phyloP scores from a whole-genome alignment of 1,140 invertebrate species.

The Ips nitidus region DNA sequence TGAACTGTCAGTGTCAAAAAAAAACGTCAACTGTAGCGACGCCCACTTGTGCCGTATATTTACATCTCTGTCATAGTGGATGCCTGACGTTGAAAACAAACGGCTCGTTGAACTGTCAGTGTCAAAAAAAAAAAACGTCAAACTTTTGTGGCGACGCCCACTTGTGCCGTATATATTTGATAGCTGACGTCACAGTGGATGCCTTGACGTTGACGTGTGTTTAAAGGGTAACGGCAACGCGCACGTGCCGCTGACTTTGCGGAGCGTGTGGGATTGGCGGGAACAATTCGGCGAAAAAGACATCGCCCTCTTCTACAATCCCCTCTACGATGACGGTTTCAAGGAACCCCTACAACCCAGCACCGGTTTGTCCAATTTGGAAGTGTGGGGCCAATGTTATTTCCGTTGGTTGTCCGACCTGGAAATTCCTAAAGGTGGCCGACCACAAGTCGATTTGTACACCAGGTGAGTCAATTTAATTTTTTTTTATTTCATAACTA shows the following conservation, averaged over 20 bases:
- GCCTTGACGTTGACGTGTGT: background rate
- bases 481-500: too few relatives aligned
- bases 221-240: slow-evolving; percentile 27
- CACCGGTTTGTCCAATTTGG: slow-evolving; percentile 60
- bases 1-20: too few relatives aligned
- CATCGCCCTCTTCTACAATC: slow-evolving; percentile 76
- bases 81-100: too few relatives aligned
- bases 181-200: too few relatives aligned
- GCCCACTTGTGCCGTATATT: too few relatives aligned
- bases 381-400: slow-evolving; percentile 89
- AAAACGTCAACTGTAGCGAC: too few relatives aligned
- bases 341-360: slow-evolving; percentile 55
- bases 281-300: slow-evolving; percentile 80
- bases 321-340: slow-evolving; percentile 62
- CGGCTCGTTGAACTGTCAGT: too few relatives aligned
- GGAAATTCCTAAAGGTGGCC: slow-evolving; percentile 77
- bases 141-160: too few relatives aligned
- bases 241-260: slow-evolving; percentile 58
- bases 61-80: too few relatives aligned
- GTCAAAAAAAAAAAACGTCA: too few relatives aligned
- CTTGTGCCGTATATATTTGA: too few relatives aligned
- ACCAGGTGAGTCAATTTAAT: slow-evolving; percentile 51
- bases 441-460: slow-evolving; percentile 65
- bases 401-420: slow-evolving; percentile 82
- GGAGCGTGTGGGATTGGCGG: slow-evolving; percentile 83